A percentile compares a stretch with the other conserved stretches of the same genome.
phyloP scores from a whole-genome alignment of 1,140 invertebrate species.

The Pachypsylla venusta region DNA sequence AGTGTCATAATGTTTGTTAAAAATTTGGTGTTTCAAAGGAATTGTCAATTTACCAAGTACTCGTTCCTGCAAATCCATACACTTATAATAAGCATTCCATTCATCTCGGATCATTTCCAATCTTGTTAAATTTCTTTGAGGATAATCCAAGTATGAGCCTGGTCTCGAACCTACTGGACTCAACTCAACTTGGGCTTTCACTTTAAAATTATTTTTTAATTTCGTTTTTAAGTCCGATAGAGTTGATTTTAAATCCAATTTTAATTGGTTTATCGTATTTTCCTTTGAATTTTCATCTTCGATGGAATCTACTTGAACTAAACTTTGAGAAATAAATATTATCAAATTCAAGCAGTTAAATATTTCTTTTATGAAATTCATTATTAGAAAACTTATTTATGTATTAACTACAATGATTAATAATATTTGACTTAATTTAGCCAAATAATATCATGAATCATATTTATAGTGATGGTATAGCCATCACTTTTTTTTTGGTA shows the following conservation, averaged over 20 bases:
- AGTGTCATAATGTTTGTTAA: no score
- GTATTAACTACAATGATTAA: no score
- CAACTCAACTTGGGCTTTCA: constrained; percentile 24
- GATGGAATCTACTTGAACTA: no score
- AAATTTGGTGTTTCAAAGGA: no score
- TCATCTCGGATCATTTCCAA: constrained; percentile 29
- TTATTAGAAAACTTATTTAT: no score
- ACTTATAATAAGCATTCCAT: constrained; percentile 37
- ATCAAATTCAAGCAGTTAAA: no score
- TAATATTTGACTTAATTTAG: no score
- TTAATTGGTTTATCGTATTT: background rate
- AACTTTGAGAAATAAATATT: no score
- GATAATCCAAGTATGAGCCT: constrained; percentile 30
- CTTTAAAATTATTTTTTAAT: constrained; percentile 27
- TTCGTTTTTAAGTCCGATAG: constrained; percentile 21
- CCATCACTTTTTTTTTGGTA: no score
- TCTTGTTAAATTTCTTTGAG: constrained; percentile 29
- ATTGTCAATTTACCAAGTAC: background rate
- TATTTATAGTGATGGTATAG: no score
- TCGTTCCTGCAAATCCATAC: constrained; percentile 27
- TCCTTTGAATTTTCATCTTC: background rate
- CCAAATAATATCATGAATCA: no score
- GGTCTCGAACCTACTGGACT: constrained; percentile 14
- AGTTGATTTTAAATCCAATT: constrained; percentile 9
- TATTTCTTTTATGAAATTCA: no score